Percentiles rank a stretch among this genome's conserved stretches.
phyloP scores from a whole-genome alignment of 2,113 vertebrate genomes.

The Xenopus tropicalis region UCB_Xtro_10.0 CM004451.2:197001-197500 shows the following conservation, averaged over 20 bases:
- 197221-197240: slow-evolving; percentile 85
- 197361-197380: slow-evolving; percentile 81
- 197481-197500: slow-evolving; percentile 81
- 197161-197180: slow-evolving; percentile 90
- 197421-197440: slow-evolving; percentile 82
- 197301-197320: slow-evolving; percentile 89
- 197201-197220: slow-evolving; percentile 74
- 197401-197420: slow-evolving; percentile 79
- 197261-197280: slow-evolving; percentile 79
- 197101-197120: slow-evolving; percentile 85
- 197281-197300: slow-evolving; percentile 71
- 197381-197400: slow-evolving; percentile 83
- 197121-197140: slow-evolving; percentile 67
- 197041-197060: slow-evolving; percentile 67
- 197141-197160: slow-evolving; percentile 65
- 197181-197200: slow-evolving; percentile 69
- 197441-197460: slow-evolving; percentile 91
- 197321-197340: slow-evolving; percentile 66
- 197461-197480: slow-evolving; percentile 86
- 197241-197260: slow-evolving; percentile 74
- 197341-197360: slow-evolving; percentile 75
- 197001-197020: not conserved
- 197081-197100: slow-evolving; percentile 78
- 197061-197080: slow-evolving; percentile 80
- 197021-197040: slow-evolving; percentile 35